These are phyloP conservation scores for Rutpela maculata DNA, from an alignment of 2,888 invertebrate species.

Conservation along the genomic window DNA sequence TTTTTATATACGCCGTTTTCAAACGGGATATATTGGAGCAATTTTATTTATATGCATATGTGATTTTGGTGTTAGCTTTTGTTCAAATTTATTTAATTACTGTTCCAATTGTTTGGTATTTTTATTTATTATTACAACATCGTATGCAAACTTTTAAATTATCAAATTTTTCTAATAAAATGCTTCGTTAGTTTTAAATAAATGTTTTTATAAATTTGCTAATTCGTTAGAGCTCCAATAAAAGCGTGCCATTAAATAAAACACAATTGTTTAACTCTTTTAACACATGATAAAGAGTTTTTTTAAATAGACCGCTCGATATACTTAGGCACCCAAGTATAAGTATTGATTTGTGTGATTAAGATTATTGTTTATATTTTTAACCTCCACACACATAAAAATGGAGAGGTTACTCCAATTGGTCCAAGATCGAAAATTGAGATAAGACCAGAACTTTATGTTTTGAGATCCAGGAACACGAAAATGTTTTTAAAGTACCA, in stretches of 20 bases:
- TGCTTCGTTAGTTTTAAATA: neutral
- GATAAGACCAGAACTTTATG: no score
- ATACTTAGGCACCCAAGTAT: no score
- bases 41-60: neutral
- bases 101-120: neutral
- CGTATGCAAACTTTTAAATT: neutral
- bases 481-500: no score
- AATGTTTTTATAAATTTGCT: neutral
- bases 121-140: neutral
- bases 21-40: conserved; percentile 17
- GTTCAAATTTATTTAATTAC: conserved; percentile 13
- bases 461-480: no score
- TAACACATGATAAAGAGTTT: neutral
- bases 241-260: neutral
- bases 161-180: neutral
- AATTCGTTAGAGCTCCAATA: neutral
- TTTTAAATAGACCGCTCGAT: no score
- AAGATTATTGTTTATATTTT: no score
- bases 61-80: conserved; percentile 5
- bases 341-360: no score
- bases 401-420: no score
- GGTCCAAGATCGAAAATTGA: no score
- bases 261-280: neutral
- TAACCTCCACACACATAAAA: no score
- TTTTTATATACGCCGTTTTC: conserved; percentile 12